These are phyloP conservation scores for Manduca sexta DNA, from an alignment of 1,140 invertebrate genomes.

Conservation along the genomic window DNA sequence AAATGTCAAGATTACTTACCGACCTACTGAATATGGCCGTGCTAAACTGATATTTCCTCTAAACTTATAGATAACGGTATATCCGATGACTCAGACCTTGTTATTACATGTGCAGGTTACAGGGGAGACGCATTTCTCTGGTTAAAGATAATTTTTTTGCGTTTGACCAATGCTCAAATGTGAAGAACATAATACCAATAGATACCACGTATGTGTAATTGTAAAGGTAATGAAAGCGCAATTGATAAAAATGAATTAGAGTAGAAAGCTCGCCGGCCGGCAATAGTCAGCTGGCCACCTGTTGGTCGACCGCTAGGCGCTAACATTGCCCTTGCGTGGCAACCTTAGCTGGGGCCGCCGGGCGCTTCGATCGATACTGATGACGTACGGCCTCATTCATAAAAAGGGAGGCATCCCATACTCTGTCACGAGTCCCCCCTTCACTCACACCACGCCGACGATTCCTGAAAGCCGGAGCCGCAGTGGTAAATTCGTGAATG, in stretches of 20 bases:
- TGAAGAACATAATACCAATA: background rate
- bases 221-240: constrained; percentile 19
- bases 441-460: constrained; percentile 23
- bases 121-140: too few relatives aligned
- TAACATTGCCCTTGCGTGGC: constrained; percentile 51
- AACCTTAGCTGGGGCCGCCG: constrained; percentile 39
- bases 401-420: constrained; percentile 37
- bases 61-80: too few relatives aligned
- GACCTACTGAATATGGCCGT: too few relatives aligned
- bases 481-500: constrained; percentile 59
- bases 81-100: too few relatives aligned
- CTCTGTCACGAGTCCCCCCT: constrained; percentile 9
- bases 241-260: constrained; percentile 38
- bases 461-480: constrained; percentile 21
- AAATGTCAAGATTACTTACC: too few relatives aligned
- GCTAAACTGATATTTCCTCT: too few relatives aligned
- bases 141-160: too few relatives aligned
- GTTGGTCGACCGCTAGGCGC: constrained; percentile 42
- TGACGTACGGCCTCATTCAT: constrained; percentile 71
- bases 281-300: constrained; percentile 60
- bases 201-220: background rate
- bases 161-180: background rate
- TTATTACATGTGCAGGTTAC: too few relatives aligned
- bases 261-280: constrained; percentile 5
- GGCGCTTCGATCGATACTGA: constrained; percentile 46